Base-by-base conservation (phyloP, 2,888 invertebrate genomes). In the Tipula lateralis region DNA sequence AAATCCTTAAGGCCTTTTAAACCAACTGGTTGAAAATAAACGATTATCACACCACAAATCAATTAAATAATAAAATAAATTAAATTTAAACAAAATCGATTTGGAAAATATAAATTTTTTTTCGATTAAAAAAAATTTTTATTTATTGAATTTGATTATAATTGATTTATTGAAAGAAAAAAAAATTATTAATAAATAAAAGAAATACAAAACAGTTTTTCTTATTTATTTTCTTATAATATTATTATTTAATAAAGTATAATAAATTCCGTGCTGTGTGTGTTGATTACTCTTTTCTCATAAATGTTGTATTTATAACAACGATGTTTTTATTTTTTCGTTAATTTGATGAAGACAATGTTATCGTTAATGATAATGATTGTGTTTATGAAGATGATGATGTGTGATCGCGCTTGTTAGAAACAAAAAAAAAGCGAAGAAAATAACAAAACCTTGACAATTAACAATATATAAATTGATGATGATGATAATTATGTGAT, bases 171-270 rank as follows among this genome's bases (percentile, higher is more conserved):
- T 66, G 24, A 66, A 66, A n/a, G n/a, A n/a, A n/a, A n/a, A n/a
- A n/a, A n/a, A 66, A 24, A 66, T 66, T 66, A 66, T 66, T 66
- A 66, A 66, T 66, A 66, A 66, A 66, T 66, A 24, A 24, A 66
- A 66, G 24, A 24, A 66, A 44, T 16, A 44, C n/a, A 44, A 66
- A 66, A 66, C 66, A 66, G 24, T 66, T 66, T 66, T 66, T 66
- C 66, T 66, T 66, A 66, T 66, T 66, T 66, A 66, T 66, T 66
- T 66, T 66, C 66, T 66, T 66, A 66, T 66, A 66, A 66, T 66
- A 66, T 66, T 24, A 66, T 66, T 66, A 66, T 39, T 39, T 13
- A 9, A 24, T 66, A 66, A 66, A 66, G 24, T 66, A 66, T 66
- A 66, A 66, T 66, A 66, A 66, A 66, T 66, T 66, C 66, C 66